Conservation (phyloP, 2,888 invertebrate genomes). For the Cephus pulcher region DNA sequence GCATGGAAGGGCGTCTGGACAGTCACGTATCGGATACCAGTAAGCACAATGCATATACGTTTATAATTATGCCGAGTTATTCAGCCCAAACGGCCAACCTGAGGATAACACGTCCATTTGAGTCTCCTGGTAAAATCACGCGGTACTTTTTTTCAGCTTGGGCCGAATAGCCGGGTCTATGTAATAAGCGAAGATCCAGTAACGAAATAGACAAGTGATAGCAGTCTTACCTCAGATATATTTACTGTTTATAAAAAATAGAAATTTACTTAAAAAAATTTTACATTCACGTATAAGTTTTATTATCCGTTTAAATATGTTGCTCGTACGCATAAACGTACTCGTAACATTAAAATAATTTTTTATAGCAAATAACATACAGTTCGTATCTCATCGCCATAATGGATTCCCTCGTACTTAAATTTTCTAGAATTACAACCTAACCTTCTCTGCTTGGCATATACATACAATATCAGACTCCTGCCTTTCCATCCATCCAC, state of each 20-base stretch:
- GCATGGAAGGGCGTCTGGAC: neutral
- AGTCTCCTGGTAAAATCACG: too few relatives aligned
- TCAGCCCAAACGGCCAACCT: too few relatives aligned
- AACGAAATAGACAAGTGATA: neutral
- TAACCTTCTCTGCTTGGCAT: neutral
- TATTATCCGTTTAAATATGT: neutral
- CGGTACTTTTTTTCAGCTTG: too few relatives aligned
- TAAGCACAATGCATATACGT: neutral
- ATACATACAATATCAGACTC: neutral
- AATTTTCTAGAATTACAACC: neutral
- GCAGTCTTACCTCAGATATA: too few relatives aligned
- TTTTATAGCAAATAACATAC: neutral
- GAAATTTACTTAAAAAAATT: too few relatives aligned
- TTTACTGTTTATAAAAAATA: too few relatives aligned
- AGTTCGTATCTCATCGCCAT: neutral
- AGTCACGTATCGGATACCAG: neutral
- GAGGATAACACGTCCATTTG: too few relatives aligned
- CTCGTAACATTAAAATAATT: neutral
- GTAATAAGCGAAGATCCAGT: neutral
- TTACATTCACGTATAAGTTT: neutral
- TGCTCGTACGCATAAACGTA: neutral
- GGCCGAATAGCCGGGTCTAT: too few relatives aligned
- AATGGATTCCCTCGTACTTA: neutral
- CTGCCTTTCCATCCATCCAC: neutral
- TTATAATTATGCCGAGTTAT: neutral